Evolutionary conservation across 2,888 invertebrate genomes (phyloP), one percentile per base, ranked within the genome.

Genomic region (Diogma glabrata): DNA sequence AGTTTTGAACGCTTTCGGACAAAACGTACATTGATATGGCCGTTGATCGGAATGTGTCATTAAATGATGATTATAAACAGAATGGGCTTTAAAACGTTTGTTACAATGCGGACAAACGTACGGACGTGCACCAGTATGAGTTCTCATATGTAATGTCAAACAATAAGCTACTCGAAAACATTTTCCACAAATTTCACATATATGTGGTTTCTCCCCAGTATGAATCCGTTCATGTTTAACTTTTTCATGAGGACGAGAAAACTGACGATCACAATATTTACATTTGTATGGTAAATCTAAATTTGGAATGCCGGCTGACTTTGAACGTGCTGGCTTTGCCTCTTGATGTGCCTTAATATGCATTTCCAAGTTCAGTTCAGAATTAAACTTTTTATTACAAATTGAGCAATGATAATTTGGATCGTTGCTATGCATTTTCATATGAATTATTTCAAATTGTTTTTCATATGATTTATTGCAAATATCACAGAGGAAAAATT

Each of bases 171-270:
- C 87, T 9, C 87, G 76, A 69, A 87, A 87, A 4, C 81, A 77
- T 66, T 87, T 87, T 45, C 86, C 86, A 62, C 87, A 87, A 24
- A 87, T 82, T 64, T 84, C 83, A 60, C 87, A 87, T 51, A 78
- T 73, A 60, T 87, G 83, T 0, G 87, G 87, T 60, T 86, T 86
- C 61, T 86, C 86, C 1, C 80, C 84, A 1, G 87, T 87, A 59
- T 87, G 87, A 60, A 87, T 82, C n/a, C 87, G 73, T 66, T 87
- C 87, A 60, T 87, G 87, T 65, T 87, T 87, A 2, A 87, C 87
- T 66, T 87, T 87, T 60, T 87, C 87, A 59, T 84, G 85, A 0
- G 87, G 86, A 38, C 85, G 72, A 3, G 78, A 73, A 60, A 87
- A 87, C 54, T 80, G 73, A 51, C 84, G 74, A 0, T 77, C 79